Conservation (phyloP, 2,797 vertebrate species). For the Anisognathus igniventris region DNA sequence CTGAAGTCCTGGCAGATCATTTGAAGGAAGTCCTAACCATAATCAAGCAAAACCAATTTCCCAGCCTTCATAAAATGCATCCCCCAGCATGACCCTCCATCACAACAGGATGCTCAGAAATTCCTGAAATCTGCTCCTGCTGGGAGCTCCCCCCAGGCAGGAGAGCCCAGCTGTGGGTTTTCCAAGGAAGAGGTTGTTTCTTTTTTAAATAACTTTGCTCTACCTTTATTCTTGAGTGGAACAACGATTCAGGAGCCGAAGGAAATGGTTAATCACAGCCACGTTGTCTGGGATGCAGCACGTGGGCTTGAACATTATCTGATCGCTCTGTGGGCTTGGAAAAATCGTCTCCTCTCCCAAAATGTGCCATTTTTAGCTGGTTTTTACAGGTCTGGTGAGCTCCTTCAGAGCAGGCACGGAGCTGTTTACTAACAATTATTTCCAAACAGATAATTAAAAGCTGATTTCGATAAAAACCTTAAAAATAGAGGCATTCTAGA, state of each 20-base stretch:
- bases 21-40: neutral
- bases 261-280: neutral
- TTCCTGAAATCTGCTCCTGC: constrained; percentile 7
- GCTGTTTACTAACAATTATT: constrained; percentile 15
- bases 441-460: constrained; percentile 46
- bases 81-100: neutral
- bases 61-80: neutral
- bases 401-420: neutral
- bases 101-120: constrained; percentile 34
- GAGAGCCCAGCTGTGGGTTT: neutral
- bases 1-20: neutral
- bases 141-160: neutral
- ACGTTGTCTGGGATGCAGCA: neutral
- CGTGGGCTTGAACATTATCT: neutral
- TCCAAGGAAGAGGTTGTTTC: neutral
- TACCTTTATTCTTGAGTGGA: neutral
- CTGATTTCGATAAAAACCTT: constrained; percentile 36
- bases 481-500: constrained; percentile 64
- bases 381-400: neutral
- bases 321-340: constrained; percentile 31
- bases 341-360: constrained; percentile 20
- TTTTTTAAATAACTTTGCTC: neutral
- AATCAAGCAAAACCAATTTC: constrained; percentile 17
- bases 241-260: neutral
- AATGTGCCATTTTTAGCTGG: neutral